Percentiles rank a stretch among this genome's conserved stretches.
Evolutionary conservation across 2,888 invertebrate species (phyloP).

Genomic region (Sialis lutaria): DNA sequence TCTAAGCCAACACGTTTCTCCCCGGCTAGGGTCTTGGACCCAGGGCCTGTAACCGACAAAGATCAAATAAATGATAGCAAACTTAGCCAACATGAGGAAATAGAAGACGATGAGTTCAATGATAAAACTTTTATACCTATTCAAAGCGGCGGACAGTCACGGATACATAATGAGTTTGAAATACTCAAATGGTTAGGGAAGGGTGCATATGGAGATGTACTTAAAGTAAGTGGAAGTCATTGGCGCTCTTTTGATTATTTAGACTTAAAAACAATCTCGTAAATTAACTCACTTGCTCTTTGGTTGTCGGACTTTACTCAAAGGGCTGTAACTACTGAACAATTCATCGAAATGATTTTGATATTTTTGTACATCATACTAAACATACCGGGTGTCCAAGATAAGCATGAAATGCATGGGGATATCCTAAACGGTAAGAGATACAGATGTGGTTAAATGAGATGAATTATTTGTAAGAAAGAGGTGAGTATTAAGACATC

Average conservation of each 20-base stretch:
- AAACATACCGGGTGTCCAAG: too few species aligned
- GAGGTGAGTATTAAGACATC: too few species aligned
- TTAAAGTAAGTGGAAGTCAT: slow-evolving; percentile 45
- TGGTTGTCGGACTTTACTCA: too few species aligned
- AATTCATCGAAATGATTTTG: too few species aligned
- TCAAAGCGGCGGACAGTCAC: slow-evolving; percentile 36
- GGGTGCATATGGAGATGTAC: slow-evolving; percentile 92
- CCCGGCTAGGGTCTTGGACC: slow-evolving; percentile 23
- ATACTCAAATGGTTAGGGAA: slow-evolving; percentile 70
- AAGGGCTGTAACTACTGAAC: too few species aligned
- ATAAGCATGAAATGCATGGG: too few species aligned
- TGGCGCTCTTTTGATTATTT: not conserved
- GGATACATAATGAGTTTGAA: slow-evolving; percentile 67
- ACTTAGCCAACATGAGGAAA: not conserved
- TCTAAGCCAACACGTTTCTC: slow-evolving; percentile 29
- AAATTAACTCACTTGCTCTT: too few species aligned
- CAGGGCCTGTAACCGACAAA: slow-evolving; percentile 26
- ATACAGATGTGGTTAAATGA: too few species aligned
- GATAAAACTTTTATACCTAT: slow-evolving; percentile 12
- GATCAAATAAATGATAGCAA: not conserved
- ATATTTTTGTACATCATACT: too few species aligned
- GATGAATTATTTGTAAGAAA: too few species aligned
- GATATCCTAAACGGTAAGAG: too few species aligned
- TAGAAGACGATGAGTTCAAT: not conserved
- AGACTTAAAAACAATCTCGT: not conserved